Evolutionary conservation across 2,113 vertebrate genomes (phyloP).

Genomic region (Fregetta grallaria): DNA sequence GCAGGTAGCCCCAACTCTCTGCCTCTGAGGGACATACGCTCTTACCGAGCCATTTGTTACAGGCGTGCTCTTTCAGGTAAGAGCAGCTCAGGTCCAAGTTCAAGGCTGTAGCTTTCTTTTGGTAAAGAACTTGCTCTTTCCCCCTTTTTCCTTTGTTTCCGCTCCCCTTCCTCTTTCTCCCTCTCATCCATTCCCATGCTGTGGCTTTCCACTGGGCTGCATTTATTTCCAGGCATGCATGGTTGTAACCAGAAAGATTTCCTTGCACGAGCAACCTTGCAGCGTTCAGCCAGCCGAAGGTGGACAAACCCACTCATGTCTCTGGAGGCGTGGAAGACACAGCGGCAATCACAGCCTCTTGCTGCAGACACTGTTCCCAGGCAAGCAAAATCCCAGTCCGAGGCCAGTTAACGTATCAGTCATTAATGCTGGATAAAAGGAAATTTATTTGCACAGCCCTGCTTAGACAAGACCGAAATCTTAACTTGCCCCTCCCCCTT

Average conservation of each 20-base stretch:
- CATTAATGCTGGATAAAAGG: slow-evolving; percentile 49
- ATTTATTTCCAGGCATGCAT: neutral
- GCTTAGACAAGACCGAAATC: slow-evolving; percentile 51
- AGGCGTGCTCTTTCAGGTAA: neutral
- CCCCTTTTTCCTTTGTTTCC: neutral
- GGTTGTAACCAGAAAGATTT: neutral
- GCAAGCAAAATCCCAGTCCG: neutral
- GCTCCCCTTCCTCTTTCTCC: neutral
- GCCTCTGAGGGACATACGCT: neutral
- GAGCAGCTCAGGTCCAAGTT: neutral
- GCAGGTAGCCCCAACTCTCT: neutral
- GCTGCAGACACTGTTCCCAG: neutral
- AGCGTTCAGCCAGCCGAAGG: neutral
- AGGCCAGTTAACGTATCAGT: neutral
- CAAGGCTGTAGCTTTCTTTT: neutral
- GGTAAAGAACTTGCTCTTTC: neutral
- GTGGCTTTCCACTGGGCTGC: neutral
- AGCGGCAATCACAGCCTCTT: neutral
- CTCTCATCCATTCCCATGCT: neutral
- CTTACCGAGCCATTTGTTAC: neutral
- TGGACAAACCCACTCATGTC: neutral
- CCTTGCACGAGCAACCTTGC: neutral
- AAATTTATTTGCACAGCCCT: slow-evolving; percentile 14
- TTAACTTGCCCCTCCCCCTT: slow-evolving; percentile 11
- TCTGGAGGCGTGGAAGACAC: neutral